A percentile compares a stretch with the other conserved stretches of the same genome.
Evolutionary conservation across 2,888 invertebrate species (phyloP).

Genomic region (Notodonta ziczac): DNA sequence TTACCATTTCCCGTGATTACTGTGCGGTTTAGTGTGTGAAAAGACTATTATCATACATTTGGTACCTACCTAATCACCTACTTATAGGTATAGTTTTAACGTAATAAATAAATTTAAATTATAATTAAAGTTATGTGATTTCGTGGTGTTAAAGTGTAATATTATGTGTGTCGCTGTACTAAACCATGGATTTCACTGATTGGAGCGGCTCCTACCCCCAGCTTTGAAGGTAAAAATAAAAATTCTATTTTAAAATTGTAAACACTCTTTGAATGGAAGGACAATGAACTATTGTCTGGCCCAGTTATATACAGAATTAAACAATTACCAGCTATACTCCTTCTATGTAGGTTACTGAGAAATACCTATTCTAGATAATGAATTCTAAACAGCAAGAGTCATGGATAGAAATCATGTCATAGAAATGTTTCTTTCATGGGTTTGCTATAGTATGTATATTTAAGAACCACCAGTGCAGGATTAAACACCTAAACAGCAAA

Average conservation of each 20-base stretch:
- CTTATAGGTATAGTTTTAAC: not conserved
- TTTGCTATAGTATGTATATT: too few relatives aligned
- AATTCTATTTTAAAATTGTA: conserved; percentile 35
- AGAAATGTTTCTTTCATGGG: too few relatives aligned
- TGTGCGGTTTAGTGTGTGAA: conserved; percentile 21
- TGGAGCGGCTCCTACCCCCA: conserved; percentile 47
- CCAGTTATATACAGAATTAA: conserved; percentile 1
- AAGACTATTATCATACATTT: not conserved
- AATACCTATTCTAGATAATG: not conserved
- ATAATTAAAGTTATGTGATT: not conserved
- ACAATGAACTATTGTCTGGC: not conserved
- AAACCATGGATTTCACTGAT: conserved; percentile 50
- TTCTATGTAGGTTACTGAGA: not conserved
- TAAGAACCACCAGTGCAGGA: too few relatives aligned
- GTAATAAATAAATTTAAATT: not conserved
- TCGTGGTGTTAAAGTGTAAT: conserved; percentile 31
- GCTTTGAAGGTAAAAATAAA: conserved; percentile 61
- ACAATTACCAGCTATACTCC: not conserved
- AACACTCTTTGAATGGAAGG: conserved; percentile 3
- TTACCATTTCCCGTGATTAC: conserved; percentile 38
- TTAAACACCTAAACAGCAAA: too few relatives aligned
- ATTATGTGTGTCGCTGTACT: conserved; percentile 23
- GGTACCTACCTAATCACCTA: not conserved
- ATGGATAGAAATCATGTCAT: too few relatives aligned
- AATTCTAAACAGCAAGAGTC: too few relatives aligned